Base-by-base conservation (phyloP, 1,140 invertebrate species). In the Gyrodactylus bullatarudis region DNA sequence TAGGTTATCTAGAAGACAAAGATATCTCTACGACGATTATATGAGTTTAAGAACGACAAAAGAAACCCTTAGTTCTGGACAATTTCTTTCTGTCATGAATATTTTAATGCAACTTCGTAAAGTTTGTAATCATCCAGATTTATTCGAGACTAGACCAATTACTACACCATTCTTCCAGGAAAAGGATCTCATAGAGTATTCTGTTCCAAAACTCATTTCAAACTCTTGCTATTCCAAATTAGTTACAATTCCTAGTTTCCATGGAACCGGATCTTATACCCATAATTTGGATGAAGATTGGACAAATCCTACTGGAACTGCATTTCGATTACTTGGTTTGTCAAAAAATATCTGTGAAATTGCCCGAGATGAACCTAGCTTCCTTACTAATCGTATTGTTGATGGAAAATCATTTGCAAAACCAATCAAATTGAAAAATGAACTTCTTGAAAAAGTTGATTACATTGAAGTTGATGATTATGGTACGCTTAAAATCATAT, bases 111-210 rank as follows among this genome's bases (percentile, higher is more conserved):
- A 99, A 82, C 81, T 99, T 76, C 84, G 95, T 27, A 99, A 99
- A 84, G 95, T 98, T 68, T 99, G 95, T 83, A 99, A 99, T 83
- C 95, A 99, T 85, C 95, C 95, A 1, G 95, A 98, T 84, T 84
- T 99, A 76, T 99, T 99, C 83, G 94, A 99, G 84, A 86, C 91
- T 72, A 84, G 94, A 75, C 91, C 92, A 26, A 94, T 89, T 54
- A 84, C 89, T 19, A 94, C 92, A 22, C 92, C 94, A 34, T 92
- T 95, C 83, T 87, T 23, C 27, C 21, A 27, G 34, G 26, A 25
- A 16, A 24, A 24, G 1, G 23, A 68, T 68, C 26, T 23, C 2
- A 68, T 73, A 1, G 72, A 73, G 8, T 71, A 25, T 26, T 71
- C 20, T 26, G 20, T 24, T 16, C 70, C 70, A 1, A 71, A 71